These are phyloP conservation scores for Meghimatium bilineatum DNA, from an alignment of 2,888 invertebrate genomes.

Conservation along the genomic window DNA sequence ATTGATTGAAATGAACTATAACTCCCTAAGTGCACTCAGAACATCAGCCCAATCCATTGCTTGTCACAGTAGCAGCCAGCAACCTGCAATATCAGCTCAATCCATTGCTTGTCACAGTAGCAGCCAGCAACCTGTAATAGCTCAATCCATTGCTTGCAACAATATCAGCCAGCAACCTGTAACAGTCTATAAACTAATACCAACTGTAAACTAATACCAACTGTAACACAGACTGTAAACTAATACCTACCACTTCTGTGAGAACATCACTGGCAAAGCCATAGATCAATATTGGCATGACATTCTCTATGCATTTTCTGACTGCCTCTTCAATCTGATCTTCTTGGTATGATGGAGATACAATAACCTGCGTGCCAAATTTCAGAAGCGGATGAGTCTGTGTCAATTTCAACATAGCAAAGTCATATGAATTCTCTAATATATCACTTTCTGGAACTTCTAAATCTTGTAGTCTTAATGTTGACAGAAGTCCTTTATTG, in stretches of 20 bases:
- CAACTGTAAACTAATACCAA: neutral
- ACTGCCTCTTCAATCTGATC: slow-evolving; percentile 77
- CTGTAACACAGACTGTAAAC: neutral
- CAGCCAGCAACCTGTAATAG: neutral
- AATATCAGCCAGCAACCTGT: too few relatives aligned
- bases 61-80: too few relatives aligned
- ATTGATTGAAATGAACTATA: too few relatives aligned
- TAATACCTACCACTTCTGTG: slow-evolving; percentile 79
- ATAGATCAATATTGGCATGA: slow-evolving; percentile 85
- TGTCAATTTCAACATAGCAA: slow-evolving; percentile 86
- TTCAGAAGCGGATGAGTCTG: slow-evolving; percentile 84
- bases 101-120: too few relatives aligned
- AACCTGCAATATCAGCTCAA: too few relatives aligned
- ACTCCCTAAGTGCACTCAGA: too few relatives aligned
- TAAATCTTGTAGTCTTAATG: slow-evolving; percentile 82
- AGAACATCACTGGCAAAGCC: slow-evolving; percentile 83
- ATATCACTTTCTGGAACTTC: slow-evolving; percentile 63
- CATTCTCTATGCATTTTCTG: slow-evolving; percentile 81
- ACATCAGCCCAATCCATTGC: too few relatives aligned
- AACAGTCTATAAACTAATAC: neutral
- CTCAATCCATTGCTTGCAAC: too few relatives aligned
- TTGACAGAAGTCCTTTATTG: slow-evolving; percentile 83
- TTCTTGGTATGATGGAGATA: slow-evolving; percentile 80
- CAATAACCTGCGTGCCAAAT: slow-evolving; percentile 84
- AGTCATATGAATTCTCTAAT: slow-evolving; percentile 79